A percentile compares a stretch with the other conserved stretches of the same genome.
phyloP scores from a whole-genome alignment of 1,140 invertebrate genomes.

The Lethocerus indicus region DNA sequence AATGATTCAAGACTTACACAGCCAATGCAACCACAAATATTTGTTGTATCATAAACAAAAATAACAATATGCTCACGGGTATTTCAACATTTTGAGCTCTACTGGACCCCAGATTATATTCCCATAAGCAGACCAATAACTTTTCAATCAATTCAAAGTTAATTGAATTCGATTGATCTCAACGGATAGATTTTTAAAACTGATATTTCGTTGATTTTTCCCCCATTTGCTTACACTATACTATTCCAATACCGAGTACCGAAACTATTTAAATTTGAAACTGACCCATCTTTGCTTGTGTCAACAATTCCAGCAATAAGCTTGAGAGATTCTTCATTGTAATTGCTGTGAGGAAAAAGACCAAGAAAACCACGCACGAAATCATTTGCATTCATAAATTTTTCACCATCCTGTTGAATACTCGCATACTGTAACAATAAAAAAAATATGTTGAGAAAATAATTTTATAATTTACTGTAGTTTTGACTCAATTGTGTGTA shows the following conservation, averaged over 20 bases:
- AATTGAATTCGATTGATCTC: too few relatives aligned
- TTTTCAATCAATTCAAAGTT: too few relatives aligned
- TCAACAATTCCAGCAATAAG: constrained; percentile 90
- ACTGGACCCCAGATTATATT: too few relatives aligned
- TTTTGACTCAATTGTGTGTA: background rate
- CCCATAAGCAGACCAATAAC: background rate
- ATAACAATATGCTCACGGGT: too few relatives aligned
- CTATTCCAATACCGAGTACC: too few relatives aligned
- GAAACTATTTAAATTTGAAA: constrained; percentile 1
- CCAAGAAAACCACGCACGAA: constrained; percentile 86
- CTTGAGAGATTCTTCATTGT: constrained; percentile 73
- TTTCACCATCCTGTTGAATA: constrained; percentile 64
- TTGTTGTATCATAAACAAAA: too few relatives aligned
- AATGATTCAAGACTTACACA: too few relatives aligned
- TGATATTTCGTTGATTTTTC: too few relatives aligned
- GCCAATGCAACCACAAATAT: too few relatives aligned
- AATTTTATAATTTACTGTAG: background rate
- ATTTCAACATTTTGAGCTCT: too few relatives aligned
- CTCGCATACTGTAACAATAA: constrained; percentile 43
- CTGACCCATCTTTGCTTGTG: constrained; percentile 88
- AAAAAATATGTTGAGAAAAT: background rate
- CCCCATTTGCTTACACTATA: too few relatives aligned
- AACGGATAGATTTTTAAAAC: too few relatives aligned
- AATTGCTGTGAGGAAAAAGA: constrained; percentile 64
- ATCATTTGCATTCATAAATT: constrained; percentile 80